Conservation (phyloP, 2,888 invertebrate genomes). For the Lasioglossum leucozonium region DNA sequence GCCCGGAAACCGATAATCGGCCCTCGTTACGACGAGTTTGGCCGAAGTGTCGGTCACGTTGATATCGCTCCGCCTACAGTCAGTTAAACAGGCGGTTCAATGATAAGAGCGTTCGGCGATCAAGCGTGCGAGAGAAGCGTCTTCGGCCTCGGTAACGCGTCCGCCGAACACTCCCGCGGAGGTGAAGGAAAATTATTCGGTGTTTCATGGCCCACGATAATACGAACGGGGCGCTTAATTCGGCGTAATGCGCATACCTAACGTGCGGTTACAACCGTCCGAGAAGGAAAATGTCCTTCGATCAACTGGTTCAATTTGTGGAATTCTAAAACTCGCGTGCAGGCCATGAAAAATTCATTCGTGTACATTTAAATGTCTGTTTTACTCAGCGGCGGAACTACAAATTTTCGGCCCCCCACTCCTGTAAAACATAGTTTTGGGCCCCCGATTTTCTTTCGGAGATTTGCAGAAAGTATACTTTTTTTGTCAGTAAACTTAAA, state of each 20-base stretch:
- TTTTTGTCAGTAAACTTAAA: too few species aligned
- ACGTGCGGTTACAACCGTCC: neutral
- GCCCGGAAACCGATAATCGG: slow-evolving; percentile 19
- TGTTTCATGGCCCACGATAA: neutral
- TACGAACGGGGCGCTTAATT: neutral
- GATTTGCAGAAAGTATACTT: too few species aligned
- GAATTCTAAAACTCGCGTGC: neutral
- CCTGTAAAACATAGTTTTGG: too few species aligned
- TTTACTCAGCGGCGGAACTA: too few species aligned
- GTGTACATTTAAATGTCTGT: neutral
- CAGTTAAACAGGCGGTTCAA: neutral
- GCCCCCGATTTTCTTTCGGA: too few species aligned
- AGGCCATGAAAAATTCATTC: neutral
- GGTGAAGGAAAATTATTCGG: slow-evolving; percentile 2
- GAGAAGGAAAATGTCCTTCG: neutral
- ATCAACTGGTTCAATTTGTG: neutral
- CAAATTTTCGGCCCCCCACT: too few species aligned
- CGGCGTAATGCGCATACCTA: neutral
- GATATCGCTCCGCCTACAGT: slow-evolving; percentile 4
- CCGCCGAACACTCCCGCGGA: neutral
- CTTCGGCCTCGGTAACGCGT: neutral
- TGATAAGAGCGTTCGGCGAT: neutral
- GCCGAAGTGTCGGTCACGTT: neutral
- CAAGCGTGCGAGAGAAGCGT: neutral
- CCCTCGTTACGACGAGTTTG: slow-evolving; percentile 18